Base-by-base conservation (phyloP, 2,888 invertebrate genomes). In the Drosophila bunnanda region DNA sequence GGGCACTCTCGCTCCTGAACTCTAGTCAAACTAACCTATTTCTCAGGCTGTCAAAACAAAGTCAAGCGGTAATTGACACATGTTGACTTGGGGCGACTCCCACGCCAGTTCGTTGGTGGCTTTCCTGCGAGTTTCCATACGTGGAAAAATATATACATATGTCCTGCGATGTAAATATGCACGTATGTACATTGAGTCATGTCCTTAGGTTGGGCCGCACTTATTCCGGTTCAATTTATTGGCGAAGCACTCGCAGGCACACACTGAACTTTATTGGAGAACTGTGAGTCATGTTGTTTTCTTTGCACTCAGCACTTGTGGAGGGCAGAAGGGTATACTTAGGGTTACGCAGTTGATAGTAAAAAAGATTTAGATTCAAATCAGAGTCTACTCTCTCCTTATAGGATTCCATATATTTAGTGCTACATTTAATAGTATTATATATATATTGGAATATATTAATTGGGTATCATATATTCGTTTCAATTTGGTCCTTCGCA, bases 21-120 rank as follows among this genome's bases (percentile, higher is more conserved):
- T 32, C 43, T 17, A 20, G 43, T 13, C 10, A 52, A 64, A 60
- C 41, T 32, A 82, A 78, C 68, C 67, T 70, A 79, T 86, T 83
- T 72, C 80, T 79, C 81, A 76, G 64, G 73, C 64, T 88, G 77
- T 77, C 80, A 82, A 77, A 88, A 76, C 75, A 83, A 78, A 80
- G 78, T 76, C 81, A 83, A 80, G 71, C 70, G 62, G 74, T 83
- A 86, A 86, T 88, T 86, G 85, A 83, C 87, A 83, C 78, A 79
- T 81, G 84, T 79, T 83, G 78, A 79, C 78, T 77, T 57, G 53
- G 43, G 57, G 65, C 55, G 62, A 61, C 52, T 58, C 53, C 20
- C 50, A 43, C 41, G 44, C 46, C 59, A 9, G 13, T n/a, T 32
- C 8, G 56, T 25, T 55, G 39, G 56, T 32, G 39, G 30, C 10